Base-by-base conservation (phyloP, 1,140 invertebrate species). In the Bombus balteatus region DNA sequence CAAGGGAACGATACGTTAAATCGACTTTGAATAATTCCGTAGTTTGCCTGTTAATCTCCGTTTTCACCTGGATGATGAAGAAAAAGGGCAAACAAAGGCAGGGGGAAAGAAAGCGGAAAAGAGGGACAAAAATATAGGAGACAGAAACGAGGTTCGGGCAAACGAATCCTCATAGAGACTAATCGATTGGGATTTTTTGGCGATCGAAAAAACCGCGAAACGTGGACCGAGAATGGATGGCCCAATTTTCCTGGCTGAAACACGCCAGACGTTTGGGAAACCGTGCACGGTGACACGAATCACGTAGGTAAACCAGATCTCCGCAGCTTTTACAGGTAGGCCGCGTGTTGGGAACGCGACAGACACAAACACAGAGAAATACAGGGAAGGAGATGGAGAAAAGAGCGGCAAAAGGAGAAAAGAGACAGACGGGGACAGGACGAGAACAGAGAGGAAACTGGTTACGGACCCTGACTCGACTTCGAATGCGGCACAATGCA, bases 401-500 rank as follows among this genome's bases (percentile, higher is more conserved):
- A 34, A 72, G 47, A 32, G 41, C 37, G 25, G 59, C 37, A 76
- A 32, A 6, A 53, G 68, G 10, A 28, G 0, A 5, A 62, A 12
- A 62, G 57, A 59, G 57, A 59, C 25, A 28, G 10, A 71, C n/a
- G 41, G 22, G 66, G 39, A 80, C 72, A 32, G 53, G 15, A 65
- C 34, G 43, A 12, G 53, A 74, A 62, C 65, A n/a, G 65, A 65
- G 41, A 71, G 59, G 39, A 39, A 77, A 79, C 83, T 74, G 78
- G 83, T 85, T 85, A 76, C 65, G 37, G 68, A 65, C 66, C 57
- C 62, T 84, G 86, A 87, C 75, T 57, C 78, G 70, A 90, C 81
- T 90, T 88, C 80, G 75, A 89, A 90, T 88, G 87, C 86, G 57
- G 75, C 86, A 65, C 85, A 81, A 53, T 84, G 85, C 79, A 37